These are phyloP conservation scores for Nematolebias whitei DNA, from an alignment of 2,113 vertebrate species.

Conservation along the genomic window DNA sequence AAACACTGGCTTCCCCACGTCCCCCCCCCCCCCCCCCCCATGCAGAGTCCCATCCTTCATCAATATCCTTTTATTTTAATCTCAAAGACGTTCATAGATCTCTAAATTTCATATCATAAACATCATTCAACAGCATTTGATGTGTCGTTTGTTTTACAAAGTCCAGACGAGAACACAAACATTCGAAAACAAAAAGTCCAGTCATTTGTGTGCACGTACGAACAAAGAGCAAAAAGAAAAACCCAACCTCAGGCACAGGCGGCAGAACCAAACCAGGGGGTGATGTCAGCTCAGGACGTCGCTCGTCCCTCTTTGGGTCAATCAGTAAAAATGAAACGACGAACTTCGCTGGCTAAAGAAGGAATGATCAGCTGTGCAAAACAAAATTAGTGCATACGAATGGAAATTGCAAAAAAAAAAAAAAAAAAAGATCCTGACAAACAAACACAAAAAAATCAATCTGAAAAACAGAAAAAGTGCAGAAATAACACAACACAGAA, in stretches of 20 bases:
- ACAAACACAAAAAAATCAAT: too few relatives aligned
- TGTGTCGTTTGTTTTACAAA: constrained; percentile 27
- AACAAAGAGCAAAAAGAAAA: constrained; percentile 32
- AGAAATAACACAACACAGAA: constrained; percentile 10
- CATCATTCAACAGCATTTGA: constrained; percentile 16
- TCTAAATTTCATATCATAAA: constrained; percentile 6
- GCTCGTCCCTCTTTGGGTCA: constrained; percentile 50
- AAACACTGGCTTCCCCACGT: too few relatives aligned
- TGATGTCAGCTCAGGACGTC: constrained; percentile 31
- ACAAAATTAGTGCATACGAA: constrained; percentile 42
- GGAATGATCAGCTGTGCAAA: constrained; percentile 54
- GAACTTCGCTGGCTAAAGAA: neutral
- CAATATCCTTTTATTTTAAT: constrained; percentile 6
- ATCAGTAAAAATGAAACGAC: constrained; percentile 24
- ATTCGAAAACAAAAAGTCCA: constrained; percentile 28
- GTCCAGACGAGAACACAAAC: constrained; percentile 4
- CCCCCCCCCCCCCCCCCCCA: too few relatives aligned
- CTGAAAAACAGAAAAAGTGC: constrained; percentile 60
- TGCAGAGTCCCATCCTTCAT: too few relatives aligned
- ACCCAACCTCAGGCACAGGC: constrained; percentile 73
- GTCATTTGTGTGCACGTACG: constrained; percentile 29
- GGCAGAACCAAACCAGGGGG: constrained; percentile 73
- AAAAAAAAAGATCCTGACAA: constrained; percentile 23
- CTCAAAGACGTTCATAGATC: neutral
- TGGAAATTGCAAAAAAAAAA: constrained; percentile 2